Evolutionary conservation across 2,888 invertebrate genomes (phyloP), one percentile per base, ranked within the genome.

Genomic region (Rotaria socialis): DNA sequence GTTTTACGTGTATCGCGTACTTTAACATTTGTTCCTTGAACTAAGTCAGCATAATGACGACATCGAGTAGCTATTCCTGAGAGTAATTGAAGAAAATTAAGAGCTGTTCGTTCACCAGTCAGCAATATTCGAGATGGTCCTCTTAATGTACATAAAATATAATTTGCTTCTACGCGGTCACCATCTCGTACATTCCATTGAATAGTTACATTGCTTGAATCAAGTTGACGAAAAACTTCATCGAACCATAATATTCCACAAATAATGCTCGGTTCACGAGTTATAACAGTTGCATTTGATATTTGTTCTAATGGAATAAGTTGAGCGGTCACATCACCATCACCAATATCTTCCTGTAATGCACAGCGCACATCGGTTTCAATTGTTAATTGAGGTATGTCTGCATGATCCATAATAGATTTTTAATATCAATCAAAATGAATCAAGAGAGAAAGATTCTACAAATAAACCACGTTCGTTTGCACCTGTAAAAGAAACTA

Each of bases 1-100:
- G 85, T 85, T n/a, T 85, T 85, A 41, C 85, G 55, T 41, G 85
- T 85, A 41, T 85, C 85, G 22, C 85, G 55, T 85, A 52, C 11
- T 58, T 85, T 50, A 43, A 24, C 41, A 43, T 75, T 3, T 0
- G 14, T 41, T 35, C 52, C 47, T n/a, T 85, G 16, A 16, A 85
- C 41, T 56, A 41, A 35, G n/a, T 58, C 58, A 41, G 52, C 85
- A 35, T 50, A 50, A 35, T 85, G 6, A n/a, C 41, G 19, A 50
- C 50, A 43, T n/a, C 22, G 50, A 35, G 85, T 85, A 24, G 85
- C 0, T 5, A 85, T 58, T 24, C 56, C 85, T 24, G 50, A 50
- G 24, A 85, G 47, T 10, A 35, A 47, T 41, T 85, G 85, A 6
- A 85, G 19, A 24, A 85, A 50, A 58, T 85, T 85, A 11, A 85